phyloP scores from a whole-genome alignment of 2,888 invertebrate genomes.

The Platycheirus albimanus region DNA sequence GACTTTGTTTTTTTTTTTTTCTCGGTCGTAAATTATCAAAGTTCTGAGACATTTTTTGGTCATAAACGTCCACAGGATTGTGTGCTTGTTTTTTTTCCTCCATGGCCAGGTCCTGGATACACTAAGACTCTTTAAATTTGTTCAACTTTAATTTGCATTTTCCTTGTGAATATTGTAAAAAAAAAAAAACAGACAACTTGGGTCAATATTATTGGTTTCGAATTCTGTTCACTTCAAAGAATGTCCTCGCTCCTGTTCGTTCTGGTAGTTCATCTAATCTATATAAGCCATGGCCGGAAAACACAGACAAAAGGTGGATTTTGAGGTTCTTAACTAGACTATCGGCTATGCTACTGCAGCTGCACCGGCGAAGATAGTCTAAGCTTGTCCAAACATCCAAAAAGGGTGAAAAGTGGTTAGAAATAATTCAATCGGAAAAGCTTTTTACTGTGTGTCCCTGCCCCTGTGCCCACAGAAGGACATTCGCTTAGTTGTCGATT shows the following conservation, averaged over 20 bases:
- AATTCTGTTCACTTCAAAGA: conserved; percentile 42
- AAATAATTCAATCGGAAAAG: conserved; percentile 70
- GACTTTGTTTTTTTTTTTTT: conserved; percentile 14
- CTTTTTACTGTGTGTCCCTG: conserved; percentile 42
- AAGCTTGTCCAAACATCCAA: conserved; percentile 8
- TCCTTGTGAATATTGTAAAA: neutral
- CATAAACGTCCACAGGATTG: conserved; percentile 18
- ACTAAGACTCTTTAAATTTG: conserved; percentile 29
- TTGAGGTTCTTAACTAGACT: conserved; percentile 29
- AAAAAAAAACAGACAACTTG: conserved; percentile 10
- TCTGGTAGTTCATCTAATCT: conserved; percentile 20
- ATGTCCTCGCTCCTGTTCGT: neutral
- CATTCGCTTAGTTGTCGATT: conserved; percentile 55
- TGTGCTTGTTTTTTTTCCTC: neutral
- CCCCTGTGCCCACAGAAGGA: conserved; percentile 51
- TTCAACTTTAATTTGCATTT: conserved; percentile 67
- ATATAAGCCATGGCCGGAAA: conserved; percentile 15
- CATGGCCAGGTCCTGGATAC: neutral
- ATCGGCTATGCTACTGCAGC: neutral
- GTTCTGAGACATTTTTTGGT: conserved; percentile 46
- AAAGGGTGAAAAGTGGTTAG: conserved; percentile 42
- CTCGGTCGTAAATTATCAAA: conserved; percentile 56
- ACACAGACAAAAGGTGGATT: conserved; percentile 32
- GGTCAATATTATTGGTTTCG: conserved; percentile 66
- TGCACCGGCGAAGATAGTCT: conserved; percentile 35